Evolutionary conservation across 2,888 invertebrate genomes (phyloP).

Genomic region (Dasypolia templi): DNA sequence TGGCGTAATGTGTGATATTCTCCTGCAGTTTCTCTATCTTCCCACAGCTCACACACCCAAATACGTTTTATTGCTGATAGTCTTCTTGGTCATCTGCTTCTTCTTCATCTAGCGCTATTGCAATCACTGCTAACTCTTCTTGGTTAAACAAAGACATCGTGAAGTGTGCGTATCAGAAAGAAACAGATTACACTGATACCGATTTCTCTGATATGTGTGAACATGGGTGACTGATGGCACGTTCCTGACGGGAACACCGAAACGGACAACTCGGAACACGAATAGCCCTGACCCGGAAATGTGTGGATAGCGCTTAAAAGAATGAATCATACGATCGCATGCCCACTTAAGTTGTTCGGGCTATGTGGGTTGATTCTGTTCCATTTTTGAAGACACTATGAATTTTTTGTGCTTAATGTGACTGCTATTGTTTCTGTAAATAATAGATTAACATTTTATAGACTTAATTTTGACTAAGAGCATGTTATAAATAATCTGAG

Average conservation of each 20-base stretch:
- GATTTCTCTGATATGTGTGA: constrained; percentile 3
- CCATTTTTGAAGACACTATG: no score
- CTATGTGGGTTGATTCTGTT: no score
- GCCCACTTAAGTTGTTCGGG: no score
- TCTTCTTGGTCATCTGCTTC: constrained; percentile 22
- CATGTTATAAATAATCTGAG: no score
- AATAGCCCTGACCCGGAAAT: background rate
- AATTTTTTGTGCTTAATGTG: no score
- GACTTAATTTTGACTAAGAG: no score
- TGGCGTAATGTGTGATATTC: constrained; percentile 34
- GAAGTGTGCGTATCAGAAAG: constrained; percentile 9
- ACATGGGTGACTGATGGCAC: constrained; percentile 2
- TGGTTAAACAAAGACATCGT: constrained; percentile 35
- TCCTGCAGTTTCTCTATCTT: constrained; percentile 36
- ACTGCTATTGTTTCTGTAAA: no score
- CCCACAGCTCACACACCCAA: constrained; percentile 30
- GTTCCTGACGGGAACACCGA: background rate
- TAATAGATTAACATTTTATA: no score
- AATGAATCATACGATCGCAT: no score
- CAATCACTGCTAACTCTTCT: constrained; percentile 27
- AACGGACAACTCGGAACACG: background rate
- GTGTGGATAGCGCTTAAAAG: no score
- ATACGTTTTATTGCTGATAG: constrained; percentile 23
- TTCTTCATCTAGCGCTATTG: constrained; percentile 26
- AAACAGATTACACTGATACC: background rate